Evolutionary conservation across 2,113 vertebrate genomes (phyloP).

Genomic region (Albula glossodonta): DNA sequence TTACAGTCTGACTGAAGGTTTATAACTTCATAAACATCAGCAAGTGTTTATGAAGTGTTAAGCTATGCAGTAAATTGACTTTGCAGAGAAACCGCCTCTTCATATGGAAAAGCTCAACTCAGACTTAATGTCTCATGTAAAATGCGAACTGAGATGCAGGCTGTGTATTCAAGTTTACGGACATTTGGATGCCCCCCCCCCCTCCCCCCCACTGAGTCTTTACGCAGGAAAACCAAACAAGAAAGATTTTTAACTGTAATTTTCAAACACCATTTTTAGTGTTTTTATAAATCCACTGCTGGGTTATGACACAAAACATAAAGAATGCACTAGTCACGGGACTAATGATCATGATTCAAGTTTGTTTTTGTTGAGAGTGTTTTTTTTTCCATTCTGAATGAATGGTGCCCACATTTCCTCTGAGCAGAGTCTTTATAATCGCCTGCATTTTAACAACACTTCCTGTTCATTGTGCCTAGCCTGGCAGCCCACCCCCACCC

Average conservation of each 20-base stretch:
- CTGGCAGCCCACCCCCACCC: background rate
- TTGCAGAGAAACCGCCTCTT: no score
- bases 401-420: background rate
- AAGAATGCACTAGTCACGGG: background rate
- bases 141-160: no score
- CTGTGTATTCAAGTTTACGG: no score
- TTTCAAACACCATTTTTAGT: no score
- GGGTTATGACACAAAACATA: background rate
- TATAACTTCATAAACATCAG: background rate
- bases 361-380: background rate
- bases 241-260: no score
- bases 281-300: no score
- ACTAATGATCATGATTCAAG: background rate
- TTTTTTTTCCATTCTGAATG: background rate
- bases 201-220: no score
- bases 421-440: background rate
- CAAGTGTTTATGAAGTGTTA: background rate
- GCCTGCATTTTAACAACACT: background rate
- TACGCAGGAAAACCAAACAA: no score
- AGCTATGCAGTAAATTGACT: no score
- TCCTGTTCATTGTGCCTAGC: background rate
- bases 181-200: no score
- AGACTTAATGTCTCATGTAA: no score
- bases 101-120: no score
- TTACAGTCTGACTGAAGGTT: background rate